Evolutionary conservation across 2,113 vertebrate species (phyloP).

Genomic region (Notarius lentiginosus): DNA sequence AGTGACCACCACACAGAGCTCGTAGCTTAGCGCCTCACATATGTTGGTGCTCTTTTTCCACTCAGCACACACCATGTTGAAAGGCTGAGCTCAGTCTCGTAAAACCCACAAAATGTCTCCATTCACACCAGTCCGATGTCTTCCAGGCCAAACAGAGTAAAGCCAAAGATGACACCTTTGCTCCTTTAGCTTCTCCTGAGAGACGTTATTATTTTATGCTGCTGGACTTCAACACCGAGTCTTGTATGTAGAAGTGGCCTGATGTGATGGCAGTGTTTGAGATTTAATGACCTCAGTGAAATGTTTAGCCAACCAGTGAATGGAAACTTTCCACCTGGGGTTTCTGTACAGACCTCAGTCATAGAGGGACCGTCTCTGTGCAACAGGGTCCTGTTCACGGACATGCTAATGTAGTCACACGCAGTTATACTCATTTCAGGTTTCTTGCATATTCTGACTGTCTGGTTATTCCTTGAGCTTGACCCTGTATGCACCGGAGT

Average conservation of each 20-base stretch:
- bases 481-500: background rate
- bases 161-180: slow-evolving; percentile 68
- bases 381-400: slow-evolving; percentile 17
- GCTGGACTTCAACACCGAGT: slow-evolving; percentile 35
- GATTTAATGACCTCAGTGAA: slow-evolving; percentile 8
- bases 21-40: background rate
- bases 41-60: slow-evolving; percentile 21
- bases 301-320: background rate
- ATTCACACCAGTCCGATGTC: slow-evolving; percentile 11
- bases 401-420: slow-evolving; percentile 28
- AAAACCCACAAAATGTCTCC: slow-evolving; percentile 27
- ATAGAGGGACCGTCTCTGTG: slow-evolving; percentile 23
- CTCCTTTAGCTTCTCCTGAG: slow-evolving; percentile 47
- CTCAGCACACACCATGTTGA: background rate
- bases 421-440: slow-evolving; percentile 20
- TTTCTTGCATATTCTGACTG: slow-evolving; percentile 3
- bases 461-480: background rate
- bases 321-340: slow-evolving; percentile 11
- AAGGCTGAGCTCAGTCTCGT: background rate
- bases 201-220: slow-evolving; percentile 42
- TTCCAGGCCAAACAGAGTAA: slow-evolving; percentile 20
- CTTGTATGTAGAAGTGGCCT: slow-evolving; percentile 51
- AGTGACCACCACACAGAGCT: background rate
- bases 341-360: slow-evolving; percentile 26
- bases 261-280: slow-evolving; percentile 18